These are phyloP conservation scores for Callithrix jacchus DNA, from an alignment of 2,113 vertebrate genomes.

Conservation along the genomic window DNA sequence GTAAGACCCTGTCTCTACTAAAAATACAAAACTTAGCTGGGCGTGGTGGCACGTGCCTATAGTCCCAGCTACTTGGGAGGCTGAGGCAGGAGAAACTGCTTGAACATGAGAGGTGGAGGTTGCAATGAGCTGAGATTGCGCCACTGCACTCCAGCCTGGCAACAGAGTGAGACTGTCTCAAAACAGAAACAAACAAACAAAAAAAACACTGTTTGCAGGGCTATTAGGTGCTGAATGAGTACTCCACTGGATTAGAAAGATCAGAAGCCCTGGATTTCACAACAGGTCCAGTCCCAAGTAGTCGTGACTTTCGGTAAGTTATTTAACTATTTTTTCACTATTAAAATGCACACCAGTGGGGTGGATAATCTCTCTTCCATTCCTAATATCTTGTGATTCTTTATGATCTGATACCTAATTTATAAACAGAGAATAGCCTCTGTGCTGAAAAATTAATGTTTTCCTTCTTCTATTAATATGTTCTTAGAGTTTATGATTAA, in stretches of 20 bases:
- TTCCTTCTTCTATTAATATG: not conserved
- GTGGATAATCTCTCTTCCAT: not conserved
- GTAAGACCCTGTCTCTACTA: too few relatives aligned
- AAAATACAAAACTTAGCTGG: too few relatives aligned
- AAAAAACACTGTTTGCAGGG: not conserved
- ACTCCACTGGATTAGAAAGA: not conserved
- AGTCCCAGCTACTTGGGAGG: too few relatives aligned
- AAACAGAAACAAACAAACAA: too few relatives aligned
- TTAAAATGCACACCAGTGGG: not conserved
- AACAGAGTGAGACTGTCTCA: too few relatives aligned
- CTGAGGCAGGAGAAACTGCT: too few relatives aligned
- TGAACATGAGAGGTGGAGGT: too few relatives aligned
- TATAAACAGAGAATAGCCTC: not conserved
- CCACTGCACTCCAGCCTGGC: too few relatives aligned
- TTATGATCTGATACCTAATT: not conserved
- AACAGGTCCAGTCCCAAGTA: not conserved
- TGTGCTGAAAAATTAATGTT: not conserved
- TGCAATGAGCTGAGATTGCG: too few relatives aligned
- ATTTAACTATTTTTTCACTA: not conserved
- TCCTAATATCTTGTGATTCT: not conserved
- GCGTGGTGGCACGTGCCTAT: too few relatives aligned
- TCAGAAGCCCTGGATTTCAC: not conserved
- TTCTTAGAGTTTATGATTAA: not conserved
- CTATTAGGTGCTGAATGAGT: too few relatives aligned
- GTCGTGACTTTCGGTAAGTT: not conserved